These are phyloP conservation scores for Diloba caeruleocephala DNA, from an alignment of 2,888 invertebrate species.

Conservation along the genomic window DNA sequence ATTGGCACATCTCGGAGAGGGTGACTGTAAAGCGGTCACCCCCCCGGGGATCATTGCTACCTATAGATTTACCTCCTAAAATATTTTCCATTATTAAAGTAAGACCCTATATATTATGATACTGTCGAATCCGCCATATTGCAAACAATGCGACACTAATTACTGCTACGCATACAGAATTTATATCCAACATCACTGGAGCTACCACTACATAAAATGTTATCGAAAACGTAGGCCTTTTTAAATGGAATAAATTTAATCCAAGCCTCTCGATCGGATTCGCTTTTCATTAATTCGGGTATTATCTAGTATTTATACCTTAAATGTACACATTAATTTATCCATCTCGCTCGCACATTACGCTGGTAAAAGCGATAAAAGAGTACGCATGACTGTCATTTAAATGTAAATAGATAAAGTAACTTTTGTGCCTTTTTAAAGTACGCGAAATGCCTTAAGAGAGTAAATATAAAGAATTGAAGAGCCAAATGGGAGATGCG, in stretches of 20 bases:
- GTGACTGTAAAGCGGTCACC: too few species aligned
- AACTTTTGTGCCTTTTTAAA: constrained; percentile 22
- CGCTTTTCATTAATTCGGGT: constrained; percentile 12
- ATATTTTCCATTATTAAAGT: too few species aligned
- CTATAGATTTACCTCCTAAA: too few species aligned
- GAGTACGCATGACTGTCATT: not conserved
- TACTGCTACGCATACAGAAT: constrained; percentile 6
- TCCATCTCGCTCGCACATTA: not conserved
- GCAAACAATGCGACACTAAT: constrained; percentile 15
- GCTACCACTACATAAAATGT: not conserved
- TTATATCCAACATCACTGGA: constrained; percentile 8
- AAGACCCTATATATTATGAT: too few species aligned
- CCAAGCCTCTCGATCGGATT: not conserved
- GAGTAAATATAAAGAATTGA: constrained; percentile 18
- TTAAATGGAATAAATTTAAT: not conserved
- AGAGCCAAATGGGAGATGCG: constrained; percentile 16
- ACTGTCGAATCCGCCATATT: constrained; percentile 10
- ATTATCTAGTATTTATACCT: not conserved
- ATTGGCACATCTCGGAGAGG: too few species aligned
- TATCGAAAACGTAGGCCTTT: not conserved
- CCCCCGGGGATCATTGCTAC: too few species aligned
- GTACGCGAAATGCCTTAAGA: constrained; percentile 28
- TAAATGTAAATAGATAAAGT: not conserved
- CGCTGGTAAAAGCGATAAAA: not conserved
- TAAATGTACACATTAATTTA: not conserved